Base-by-base conservation (phyloP, 2,113 vertebrate species). In the Bujurquina vittata region DNA sequence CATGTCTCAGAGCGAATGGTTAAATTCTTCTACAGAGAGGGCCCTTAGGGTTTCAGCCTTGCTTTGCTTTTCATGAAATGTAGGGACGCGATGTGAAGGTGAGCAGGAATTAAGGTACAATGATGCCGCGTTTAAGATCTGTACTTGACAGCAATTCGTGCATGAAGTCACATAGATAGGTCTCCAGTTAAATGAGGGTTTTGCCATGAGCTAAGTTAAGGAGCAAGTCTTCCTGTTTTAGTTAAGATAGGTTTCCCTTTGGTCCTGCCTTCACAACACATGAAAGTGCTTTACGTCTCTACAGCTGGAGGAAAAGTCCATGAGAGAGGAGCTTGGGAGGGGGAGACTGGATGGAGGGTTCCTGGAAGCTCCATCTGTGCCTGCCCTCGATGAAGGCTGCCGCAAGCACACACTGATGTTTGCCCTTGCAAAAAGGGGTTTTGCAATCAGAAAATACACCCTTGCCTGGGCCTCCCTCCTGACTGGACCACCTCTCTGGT, bases 401-500 rank as follows among this genome's bases (percentile, higher is more conserved):
- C 40, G 37, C 37, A 43, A 2, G 35, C 5, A 43, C n/a, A 43
- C n/a, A 43, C 0, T 65, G 62, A 65, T 65, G 8, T 40, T 43
- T 22, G 7, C 35, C 12, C 62, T 9, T 49, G 15, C 9, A 1
- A 20, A n/a, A n/a, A 29, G 0, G 43, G 26, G 40, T 18, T 69
- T 69, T 49, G 0, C 15, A 10, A 67, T 67, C 22, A 67, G 0
- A 26, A 67, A 67, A 67, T 67, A 18, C 40, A 10, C 26, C 40
- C 63, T 49, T 18, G 22, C 20, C 29, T 7, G 46, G 10, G 43
- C 23, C 0, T 69, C 23, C 17, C 12, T 46, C 14, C 43, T 46
- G 12, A 46, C 14, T 46, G 12, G 14, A 15, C 43, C 15, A 14
- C 14, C 43, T 4, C 40, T 43, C 40, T 43, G 11, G 40, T 43